Evolutionary conservation across 2,888 invertebrate species (phyloP), one percentile per base, ranked within the genome.

Genomic region (Leptopterna dolabrata): DNA sequence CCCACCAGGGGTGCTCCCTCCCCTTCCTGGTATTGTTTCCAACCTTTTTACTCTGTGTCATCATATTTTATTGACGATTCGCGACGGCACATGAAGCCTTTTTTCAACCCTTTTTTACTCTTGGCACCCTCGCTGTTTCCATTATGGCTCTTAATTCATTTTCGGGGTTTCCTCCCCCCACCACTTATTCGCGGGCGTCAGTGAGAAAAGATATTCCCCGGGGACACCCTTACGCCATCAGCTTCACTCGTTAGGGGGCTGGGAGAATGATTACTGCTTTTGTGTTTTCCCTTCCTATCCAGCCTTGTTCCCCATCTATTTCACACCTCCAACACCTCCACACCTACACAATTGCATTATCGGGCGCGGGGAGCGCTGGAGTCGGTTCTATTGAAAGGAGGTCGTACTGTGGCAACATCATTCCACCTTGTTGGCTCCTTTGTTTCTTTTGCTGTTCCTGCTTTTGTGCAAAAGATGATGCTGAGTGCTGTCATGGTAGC

Each of bases 61-160:
- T 82, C 81, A 82, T 82, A 55, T 82, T 83, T 83, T 83, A 83
- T 83, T 83, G 83, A 83, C 83, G 70, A 71, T 63, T 43, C 36
- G 63, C 63, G 14, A 70, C 70, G 83, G 41, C 71, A 83, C 41
- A 41, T 43, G 83, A 83, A 83, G 63, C 71, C 71, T 83, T 83
- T 83, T 83, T 70, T 71, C 41, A 70, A 43, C 71, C 63, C 63
- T 41, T 83, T 83, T 71, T 83, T 27, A 9, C 14, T n/a, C 71
- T 71, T 43, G 71, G 71, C n/a, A 19, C 36, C 29, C 30, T 81
- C 81, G 16, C 83, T 19, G 70, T 43, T 83, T 63, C 71, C 83
- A 71, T 83, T 83, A 83, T 83, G 71, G 70, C 83, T 83, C 70
- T 71, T 83, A 71, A 83, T 83, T 83, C 83, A 83, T 83, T 83